Evolutionary conservation across 53 echinoderm and acorn worm species (phyloP), one percentile per base, ranked within the genome.

Genomic region (Holothuria scabra): DNA sequence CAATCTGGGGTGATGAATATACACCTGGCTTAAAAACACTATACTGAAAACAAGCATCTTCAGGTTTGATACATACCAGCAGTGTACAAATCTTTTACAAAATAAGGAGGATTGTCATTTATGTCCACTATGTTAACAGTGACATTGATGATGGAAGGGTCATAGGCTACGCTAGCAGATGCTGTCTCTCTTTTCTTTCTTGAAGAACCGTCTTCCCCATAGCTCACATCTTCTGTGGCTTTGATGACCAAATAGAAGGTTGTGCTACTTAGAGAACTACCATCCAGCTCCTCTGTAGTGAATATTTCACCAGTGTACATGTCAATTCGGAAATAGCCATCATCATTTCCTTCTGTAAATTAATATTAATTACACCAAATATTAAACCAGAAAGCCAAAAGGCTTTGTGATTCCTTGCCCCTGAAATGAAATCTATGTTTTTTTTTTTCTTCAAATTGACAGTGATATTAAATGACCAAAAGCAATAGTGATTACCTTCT

Each of bases 41-140:
- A n/a, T n/a, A n/a, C n/a, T n/a, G n/a, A n/a, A n/a, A n/a, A n/a
- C n/a, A n/a, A n/a, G n/a, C n/a, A n/a, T n/a, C n/a, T n/a, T n/a
- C n/a, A n/a, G n/a, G n/a, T n/a, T n/a, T n/a, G n/a, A n/a, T 41
- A 48, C 72, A 46, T 46, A 72, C 72, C 72, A 46, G 72, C 49
- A 12, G 72, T 72, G 72, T 44, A 72, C 25, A 72, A 35, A 0
- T 41, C 46, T 44, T 72, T 13, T 25, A 10, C 24, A 72, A 72
- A 72, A 12, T 48, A 46, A 19, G 72, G 72, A 24, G 72, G 72
- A 48, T 26, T 72, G 46, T 72, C 72, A 24, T 72, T 72, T 7
- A 46, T 14, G 26, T 72, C 72, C 72, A 72, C 72, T n/a, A 72
- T 72, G 2, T 22, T 48, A 23, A 48, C 48, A 4, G n/a, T 44